phyloP scores from a whole-genome alignment of 2,888 invertebrate species.

The Drosophila neonasuta region DNA sequence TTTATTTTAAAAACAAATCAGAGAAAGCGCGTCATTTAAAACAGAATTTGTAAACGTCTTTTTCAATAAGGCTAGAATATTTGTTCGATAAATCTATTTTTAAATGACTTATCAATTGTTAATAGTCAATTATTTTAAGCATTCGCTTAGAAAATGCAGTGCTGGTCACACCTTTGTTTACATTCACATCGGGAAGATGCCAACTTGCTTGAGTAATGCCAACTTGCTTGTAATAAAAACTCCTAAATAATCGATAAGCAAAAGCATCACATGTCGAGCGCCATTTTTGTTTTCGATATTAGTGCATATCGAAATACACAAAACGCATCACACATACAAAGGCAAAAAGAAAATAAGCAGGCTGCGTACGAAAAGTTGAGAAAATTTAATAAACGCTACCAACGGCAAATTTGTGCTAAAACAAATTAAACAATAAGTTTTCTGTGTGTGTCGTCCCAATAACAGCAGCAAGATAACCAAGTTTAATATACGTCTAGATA shows the following conservation, averaged over 20 bases:
- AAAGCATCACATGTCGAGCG: constrained; percentile 61
- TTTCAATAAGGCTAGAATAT: too few species aligned
- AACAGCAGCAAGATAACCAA: constrained; percentile 78
- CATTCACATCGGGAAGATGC: constrained; percentile 1
- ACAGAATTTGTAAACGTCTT: too few species aligned
- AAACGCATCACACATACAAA: constrained; percentile 70
- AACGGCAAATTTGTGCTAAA: constrained; percentile 42
- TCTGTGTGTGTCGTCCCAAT: constrained; percentile 42
- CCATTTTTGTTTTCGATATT: constrained; percentile 74
- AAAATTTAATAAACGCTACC: constrained; percentile 46
- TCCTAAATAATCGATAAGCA: constrained; percentile 46
- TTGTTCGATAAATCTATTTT: too few species aligned
- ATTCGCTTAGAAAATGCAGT: neutral
- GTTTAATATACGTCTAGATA: constrained; percentile 79
- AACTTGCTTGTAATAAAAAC: constrained; percentile 27
- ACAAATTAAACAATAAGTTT: constrained; percentile 24
- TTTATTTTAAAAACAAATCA: too few species aligned
- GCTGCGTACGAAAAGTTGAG: constrained; percentile 54
- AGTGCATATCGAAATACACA: constrained; percentile 49
- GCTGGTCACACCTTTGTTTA: constrained; percentile 39
- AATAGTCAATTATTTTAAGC: too few species aligned
- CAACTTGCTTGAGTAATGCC: constrained; percentile 23
- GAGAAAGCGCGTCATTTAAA: too few species aligned
- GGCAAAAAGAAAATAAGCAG: constrained; percentile 56
- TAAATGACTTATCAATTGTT: too few species aligned